A percentile compares a stretch with the other conserved stretches of the same genome.
Evolutionary conservation across 2,888 invertebrate species (phyloP).

Genomic region (Diplolepis rosae): DNA sequence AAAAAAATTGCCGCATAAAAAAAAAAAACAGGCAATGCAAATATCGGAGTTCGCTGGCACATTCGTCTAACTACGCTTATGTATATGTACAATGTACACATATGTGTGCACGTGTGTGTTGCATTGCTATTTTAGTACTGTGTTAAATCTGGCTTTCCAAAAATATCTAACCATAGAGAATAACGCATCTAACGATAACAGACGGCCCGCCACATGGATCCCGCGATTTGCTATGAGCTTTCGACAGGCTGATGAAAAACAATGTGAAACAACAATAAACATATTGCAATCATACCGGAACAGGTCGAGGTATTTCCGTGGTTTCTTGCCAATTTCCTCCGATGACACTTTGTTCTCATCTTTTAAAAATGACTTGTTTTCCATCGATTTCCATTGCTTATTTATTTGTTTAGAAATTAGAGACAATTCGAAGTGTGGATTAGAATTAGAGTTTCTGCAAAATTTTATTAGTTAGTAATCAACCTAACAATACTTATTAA

Average conservation of each 20-base stretch:
- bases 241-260: constrained; percentile 8
- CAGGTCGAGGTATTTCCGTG: background rate
- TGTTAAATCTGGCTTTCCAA: constrained; percentile 43
- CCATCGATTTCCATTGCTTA: background rate
- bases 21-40: constrained; percentile 37
- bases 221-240: constrained; percentile 15
- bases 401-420: background rate
- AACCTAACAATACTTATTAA: background rate
- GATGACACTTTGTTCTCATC: background rate
- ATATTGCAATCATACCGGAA: background rate
- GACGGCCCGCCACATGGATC: constrained; percentile 11
- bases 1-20: constrained; percentile 20
- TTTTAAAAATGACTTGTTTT: background rate
- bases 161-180: constrained; percentile 36
- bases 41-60: constrained; percentile 42
- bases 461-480: no score
- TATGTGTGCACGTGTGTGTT: background rate
- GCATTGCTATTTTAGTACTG: constrained; percentile 41
- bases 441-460: background rate
- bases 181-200: constrained; percentile 36
- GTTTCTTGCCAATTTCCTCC: constrained; percentile 8
- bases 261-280: constrained; percentile 17
- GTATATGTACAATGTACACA: background rate
- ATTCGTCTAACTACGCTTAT: constrained; percentile 19
- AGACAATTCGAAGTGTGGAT: background rate